Conservation (phyloP, 2,113 vertebrate genomes). For the human region GRCh38 chr20:59685501-59686000, state of each 20-base stretch:
- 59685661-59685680: rapidly evolving
- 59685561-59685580: rapidly evolving
- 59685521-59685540: not conserved
- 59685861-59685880: rapidly evolving
- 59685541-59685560: too few relatives aligned
- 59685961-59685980: not conserved
- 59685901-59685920: not conserved
- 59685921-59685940: not conserved
- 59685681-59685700: not conserved
- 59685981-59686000: rapidly evolving
- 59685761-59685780: not conserved
- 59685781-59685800: not conserved
- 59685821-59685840: not conserved
- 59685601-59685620: too few relatives aligned
- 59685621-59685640: not conserved
- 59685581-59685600: too few relatives aligned
- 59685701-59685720: not conserved
- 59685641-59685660: not conserved
- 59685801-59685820: too few relatives aligned
- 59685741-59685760: not conserved
- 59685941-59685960: rapidly evolving
- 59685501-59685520: not conserved
- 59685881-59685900: too few relatives aligned
- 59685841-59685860: not conserved
- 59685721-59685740: not conserved